Evolutionary conservation across 1,140 invertebrate species (phyloP).

Genomic region (Elymnias hypermnestra): DNA sequence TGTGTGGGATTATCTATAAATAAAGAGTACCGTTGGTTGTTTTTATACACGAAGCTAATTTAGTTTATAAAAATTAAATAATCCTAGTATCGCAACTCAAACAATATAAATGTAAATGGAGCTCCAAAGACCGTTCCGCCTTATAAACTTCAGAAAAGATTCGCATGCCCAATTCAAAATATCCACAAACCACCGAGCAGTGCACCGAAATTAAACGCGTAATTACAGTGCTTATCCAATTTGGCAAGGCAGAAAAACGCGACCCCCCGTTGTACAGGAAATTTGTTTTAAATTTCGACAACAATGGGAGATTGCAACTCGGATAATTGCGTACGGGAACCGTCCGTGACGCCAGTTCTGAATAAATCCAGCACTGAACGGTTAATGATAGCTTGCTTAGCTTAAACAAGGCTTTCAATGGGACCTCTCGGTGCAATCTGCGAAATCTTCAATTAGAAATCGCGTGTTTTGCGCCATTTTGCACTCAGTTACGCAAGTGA

Average conservation of each 20-base stretch:
- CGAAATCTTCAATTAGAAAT: constrained; percentile 24
- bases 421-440: constrained; percentile 28
- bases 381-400: constrained; percentile 57
- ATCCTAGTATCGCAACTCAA: constrained; percentile 26
- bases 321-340: constrained; percentile 65
- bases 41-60: too few species aligned
- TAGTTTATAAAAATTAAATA: constrained; percentile 18
- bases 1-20: too few species aligned
- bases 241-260: constrained; percentile 65
- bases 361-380: constrained; percentile 53
- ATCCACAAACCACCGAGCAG: constrained; percentile 44
- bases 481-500: constrained; percentile 27
- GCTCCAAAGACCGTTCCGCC: constrained; percentile 40
- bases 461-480: constrained; percentile 25
- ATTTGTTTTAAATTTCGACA: constrained; percentile 75
- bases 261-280: constrained; percentile 65
- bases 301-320: constrained; percentile 65
- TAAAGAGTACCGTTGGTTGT: too few species aligned
- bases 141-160: constrained; percentile 42
- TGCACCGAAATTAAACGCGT: constrained; percentile 56
- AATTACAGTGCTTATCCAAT: constrained; percentile 73
- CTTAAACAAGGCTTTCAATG: constrained; percentile 45
- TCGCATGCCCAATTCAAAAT: constrained; percentile 42
- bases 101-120: constrained; percentile 42
- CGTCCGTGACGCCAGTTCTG: constrained; percentile 45